phyloP scores from a whole-genome alignment of 2,797 vertebrate genomes.

The Amblyraja radiata region DNA sequence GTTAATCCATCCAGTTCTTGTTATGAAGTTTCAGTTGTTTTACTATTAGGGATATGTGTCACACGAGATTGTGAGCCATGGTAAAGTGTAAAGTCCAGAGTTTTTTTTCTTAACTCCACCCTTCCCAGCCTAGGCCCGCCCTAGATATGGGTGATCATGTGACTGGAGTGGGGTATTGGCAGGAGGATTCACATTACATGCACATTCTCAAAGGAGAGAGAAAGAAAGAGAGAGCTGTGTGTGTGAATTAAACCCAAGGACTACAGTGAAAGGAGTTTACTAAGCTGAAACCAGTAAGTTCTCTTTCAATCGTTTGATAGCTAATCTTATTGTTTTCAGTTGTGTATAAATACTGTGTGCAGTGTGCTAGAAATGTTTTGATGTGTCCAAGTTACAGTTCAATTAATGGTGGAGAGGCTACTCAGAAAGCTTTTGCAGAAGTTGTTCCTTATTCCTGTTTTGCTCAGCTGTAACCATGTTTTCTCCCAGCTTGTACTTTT shows the following conservation, averaged over 20 bases:
- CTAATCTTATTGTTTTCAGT: not conserved
- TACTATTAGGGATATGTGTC: not conserved
- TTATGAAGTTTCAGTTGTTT: not conserved
- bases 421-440: not conserved
- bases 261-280: conserved; percentile 20
- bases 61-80: not conserved
- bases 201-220: conserved; percentile 34
- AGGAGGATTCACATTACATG: conserved; percentile 34
- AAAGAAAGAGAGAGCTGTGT: conserved; percentile 11
- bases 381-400: not conserved
- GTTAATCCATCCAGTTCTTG: not conserved
- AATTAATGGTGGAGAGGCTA: not conserved
- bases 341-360: not conserved
- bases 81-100: conserved; percentile 3
- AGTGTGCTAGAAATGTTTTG: conserved; percentile 9
- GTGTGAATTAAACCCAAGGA: conserved; percentile 32
- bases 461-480: not conserved
- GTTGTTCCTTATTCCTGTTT: conserved; percentile 27
- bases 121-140: conserved; percentile 13
- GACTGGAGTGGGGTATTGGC: conserved; percentile 24
- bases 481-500: not conserved
- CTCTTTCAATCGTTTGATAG: not conserved
- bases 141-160: conserved; percentile 27
- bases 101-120: conserved; percentile 27
- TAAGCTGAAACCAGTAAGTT: conserved; percentile 27